phyloP scores from a whole-genome alignment of 1,140 invertebrate species.

The Lanistes nyassanus region DNA sequence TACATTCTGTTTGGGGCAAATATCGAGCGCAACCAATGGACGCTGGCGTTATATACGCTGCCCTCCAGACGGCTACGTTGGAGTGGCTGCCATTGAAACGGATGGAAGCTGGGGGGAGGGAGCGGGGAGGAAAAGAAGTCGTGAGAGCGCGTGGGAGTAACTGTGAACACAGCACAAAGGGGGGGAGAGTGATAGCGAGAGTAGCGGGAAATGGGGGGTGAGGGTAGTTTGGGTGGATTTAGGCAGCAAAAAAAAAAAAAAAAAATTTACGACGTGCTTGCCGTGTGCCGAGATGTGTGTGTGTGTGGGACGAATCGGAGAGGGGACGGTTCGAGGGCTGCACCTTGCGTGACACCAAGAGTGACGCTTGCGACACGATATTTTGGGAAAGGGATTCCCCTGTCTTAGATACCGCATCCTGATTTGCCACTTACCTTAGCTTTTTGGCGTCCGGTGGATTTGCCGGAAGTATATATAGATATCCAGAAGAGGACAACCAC shows the following conservation, averaged over 20 bases:
- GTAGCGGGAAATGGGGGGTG: neutral
- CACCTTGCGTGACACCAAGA: neutral
- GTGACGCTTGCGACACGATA: neutral
- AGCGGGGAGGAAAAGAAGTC: neutral
- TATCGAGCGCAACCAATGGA: too few species aligned
- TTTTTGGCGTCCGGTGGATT: too few species aligned
- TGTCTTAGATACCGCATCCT: too few species aligned
- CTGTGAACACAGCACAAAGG: neutral
- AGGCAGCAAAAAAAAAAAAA: too few species aligned
- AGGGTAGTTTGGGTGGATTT: too few species aligned
- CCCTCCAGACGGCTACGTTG: too few species aligned
- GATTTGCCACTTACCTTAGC: too few species aligned
- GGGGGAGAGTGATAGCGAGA: neutral
- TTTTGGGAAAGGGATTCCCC: too few species aligned
- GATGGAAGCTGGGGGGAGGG: neutral
- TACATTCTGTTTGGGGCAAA: neutral
- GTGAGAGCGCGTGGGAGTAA: conserved; percentile 3
- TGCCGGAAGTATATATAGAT: too few species aligned
- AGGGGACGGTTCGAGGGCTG: neutral
- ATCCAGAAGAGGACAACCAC: too few species aligned
- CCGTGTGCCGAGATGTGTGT: neutral
- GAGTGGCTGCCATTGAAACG: neutral
- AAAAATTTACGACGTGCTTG: too few species aligned
- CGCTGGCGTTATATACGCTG: too few species aligned
- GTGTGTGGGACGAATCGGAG: neutral